These are phyloP conservation scores for Danionella dracula DNA, from an alignment of 2,797 vertebrate genomes.

Conservation along the genomic window DNA sequence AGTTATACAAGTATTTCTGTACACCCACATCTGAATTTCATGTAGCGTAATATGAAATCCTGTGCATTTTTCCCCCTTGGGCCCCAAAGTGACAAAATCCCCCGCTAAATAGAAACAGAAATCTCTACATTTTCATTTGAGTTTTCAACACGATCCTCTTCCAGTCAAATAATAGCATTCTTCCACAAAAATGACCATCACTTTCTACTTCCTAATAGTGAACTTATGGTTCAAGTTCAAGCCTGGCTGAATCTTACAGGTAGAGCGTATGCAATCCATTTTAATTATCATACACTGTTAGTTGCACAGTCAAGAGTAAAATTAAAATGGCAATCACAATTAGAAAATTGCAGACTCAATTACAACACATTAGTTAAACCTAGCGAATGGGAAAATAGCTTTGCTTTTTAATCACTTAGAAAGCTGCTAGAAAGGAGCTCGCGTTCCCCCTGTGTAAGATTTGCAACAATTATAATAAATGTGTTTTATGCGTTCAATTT, in stretches of 20 bases:
- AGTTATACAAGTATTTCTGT: too few relatives aligned
- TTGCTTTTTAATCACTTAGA: slow-evolving; percentile 42
- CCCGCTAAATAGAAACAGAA: too few relatives aligned
- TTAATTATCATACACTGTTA: slow-evolving; percentile 88
- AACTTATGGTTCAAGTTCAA: slow-evolving; percentile 67
- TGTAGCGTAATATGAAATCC: too few relatives aligned
- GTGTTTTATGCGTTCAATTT: slow-evolving; percentile 60
- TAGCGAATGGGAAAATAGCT: slow-evolving; percentile 17
- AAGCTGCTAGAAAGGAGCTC: slow-evolving; percentile 33
- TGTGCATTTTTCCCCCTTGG: too few relatives aligned
- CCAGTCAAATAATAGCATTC: too few relatives aligned
- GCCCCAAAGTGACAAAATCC: too few relatives aligned
- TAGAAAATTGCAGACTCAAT: slow-evolving; percentile 90
- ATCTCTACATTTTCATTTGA: too few relatives aligned
- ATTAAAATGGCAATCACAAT: slow-evolving; percentile 99
- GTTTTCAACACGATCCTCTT: too few relatives aligned
- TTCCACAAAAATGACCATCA: slow-evolving; percentile 1
- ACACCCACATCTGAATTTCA: too few relatives aligned
- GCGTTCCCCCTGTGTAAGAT: slow-evolving; percentile 37
- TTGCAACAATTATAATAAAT: slow-evolving; percentile 63
- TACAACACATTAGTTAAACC: slow-evolving; percentile 85
- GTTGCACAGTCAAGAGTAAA: slow-evolving; percentile 91
- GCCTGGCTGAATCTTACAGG: slow-evolving; percentile 78
- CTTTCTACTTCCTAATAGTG: slow-evolving; percentile 35
- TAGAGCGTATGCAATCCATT: slow-evolving; percentile 86